Evolutionary conservation across 2,797 vertebrate species (phyloP), one percentile per base, ranked within the genome.

Genomic region (Catamblyrhynchus diadema): DNA sequence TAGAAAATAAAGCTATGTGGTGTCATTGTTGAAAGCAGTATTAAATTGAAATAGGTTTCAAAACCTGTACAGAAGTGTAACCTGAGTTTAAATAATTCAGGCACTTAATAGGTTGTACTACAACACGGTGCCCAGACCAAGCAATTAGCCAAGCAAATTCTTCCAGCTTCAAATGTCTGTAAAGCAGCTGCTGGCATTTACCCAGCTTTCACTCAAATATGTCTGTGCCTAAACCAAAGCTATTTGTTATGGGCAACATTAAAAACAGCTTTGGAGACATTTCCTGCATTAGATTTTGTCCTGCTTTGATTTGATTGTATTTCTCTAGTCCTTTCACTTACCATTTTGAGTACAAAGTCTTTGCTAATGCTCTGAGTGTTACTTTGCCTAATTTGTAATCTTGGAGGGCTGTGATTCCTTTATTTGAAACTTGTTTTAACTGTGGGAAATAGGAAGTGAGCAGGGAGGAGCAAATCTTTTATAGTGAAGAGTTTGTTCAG

Each of bases 361-460:
- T 97, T 91, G 84, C 86, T 91, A 88, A 91, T 93, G 89, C 95
- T 95, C 86, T 89, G 93, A 97, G 89, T 95, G 94, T 96, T 97
- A 82, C 96, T 98, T 97, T 96, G 93, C 96, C 97, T 98, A 97
- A 96, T 98, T 98, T 98, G 96, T 96, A 96, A 92, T 97, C 97
- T 96, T 92, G 88, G 94, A 92, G 93, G 86, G 92, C 93, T 12
- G 8, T 95, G 89, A 95, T 81, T 95, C 95, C 88, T 97, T 97
- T 97, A 96, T 97, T 94, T 94, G 80, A 96, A 97, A 97, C 83
- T 94, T 96, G 95, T 90, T 96, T 96, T 95, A 96, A 97, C 96
- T 98, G 97, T 98, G 98, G 97, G 98, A 98, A 98, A 98, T 97
- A 96, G 96, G 97, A 98, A 97, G 95, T 96, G 94, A 97, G 93